Base-by-base conservation (phyloP, 2,797 vertebrate species). In the Sternarchorhynchus goeldii region DNA sequence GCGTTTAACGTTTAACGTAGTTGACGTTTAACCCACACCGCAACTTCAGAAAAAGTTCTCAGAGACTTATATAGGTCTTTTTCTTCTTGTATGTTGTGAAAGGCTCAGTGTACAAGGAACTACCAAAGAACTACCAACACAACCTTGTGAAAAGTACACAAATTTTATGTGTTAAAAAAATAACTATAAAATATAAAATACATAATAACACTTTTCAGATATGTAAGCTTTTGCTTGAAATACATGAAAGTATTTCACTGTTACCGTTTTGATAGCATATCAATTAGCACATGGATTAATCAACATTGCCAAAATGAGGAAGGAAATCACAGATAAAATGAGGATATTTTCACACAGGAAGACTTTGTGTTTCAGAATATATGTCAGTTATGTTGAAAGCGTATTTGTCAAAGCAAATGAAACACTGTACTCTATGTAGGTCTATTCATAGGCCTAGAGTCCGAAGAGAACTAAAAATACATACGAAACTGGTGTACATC, bases 261-360 rank as follows among this genome's bases (percentile, higher is more conserved):
- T 45, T 45, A 45, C 2, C 41, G 12, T 8, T 2, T 3, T 45
- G 2, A 45, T 1, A 2, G 10, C 41, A 2, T 45, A 8, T 25
- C 25, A 25, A 21, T 14, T 25, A 20, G 36, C 36, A 36, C 62
- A 3, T 6, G 16, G 29, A 1, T 25, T 25, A 31, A 34, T 64
- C 32, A 64, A 64, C 18, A n/a, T n/a, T n/a, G n/a, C n/a, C n/a
- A 41, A 39, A 17, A 34, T 50, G 36, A 50, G 66, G 66, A 69
- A 69, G 45, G 16, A 53, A 31, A 18, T 31, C 0, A 21, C 12
- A 36, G 25, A 25, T 25, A 25, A 25, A 25, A 25, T 5, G 5
- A 5, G 45, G 10, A 14, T 66, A n/a, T 45, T 41, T 41, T 66
- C 64, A 66, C 50, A 2, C 41, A 53, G 21, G 41, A 68, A 53